Conservation (phyloP, 2,113 vertebrate species). For the Podiceps cristatus region DNA sequence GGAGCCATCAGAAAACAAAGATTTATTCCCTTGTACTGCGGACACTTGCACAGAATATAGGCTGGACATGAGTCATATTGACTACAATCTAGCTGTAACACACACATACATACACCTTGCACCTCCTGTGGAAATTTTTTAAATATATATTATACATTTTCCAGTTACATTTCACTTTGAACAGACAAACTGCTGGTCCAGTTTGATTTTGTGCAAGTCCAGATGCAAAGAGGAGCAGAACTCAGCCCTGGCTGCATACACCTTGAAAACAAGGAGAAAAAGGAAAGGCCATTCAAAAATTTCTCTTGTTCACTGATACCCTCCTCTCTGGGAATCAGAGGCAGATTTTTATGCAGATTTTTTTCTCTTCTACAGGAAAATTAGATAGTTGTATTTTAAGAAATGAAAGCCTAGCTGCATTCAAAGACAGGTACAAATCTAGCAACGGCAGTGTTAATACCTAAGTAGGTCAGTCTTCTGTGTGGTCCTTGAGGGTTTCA, state of each 20-base stretch:
- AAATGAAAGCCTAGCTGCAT: not conserved
- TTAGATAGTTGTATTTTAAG: not conserved
- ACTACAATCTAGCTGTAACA: not conserved
- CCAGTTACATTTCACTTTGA: not conserved
- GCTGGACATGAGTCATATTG: not conserved
- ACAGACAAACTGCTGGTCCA: not conserved
- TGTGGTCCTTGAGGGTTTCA: slow-evolving; percentile 28
- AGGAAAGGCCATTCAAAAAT: not conserved
- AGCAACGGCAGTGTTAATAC: not conserved
- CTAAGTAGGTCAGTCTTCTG: slow-evolving; percentile 36
- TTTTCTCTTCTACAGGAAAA: not conserved
- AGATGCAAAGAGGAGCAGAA: not conserved
- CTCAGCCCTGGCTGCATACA: not conserved
- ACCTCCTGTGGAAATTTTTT: not conserved
- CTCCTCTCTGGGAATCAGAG: not conserved
- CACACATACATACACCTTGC: accelerated
- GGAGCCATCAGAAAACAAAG: not conserved
- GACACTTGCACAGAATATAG: not conserved
- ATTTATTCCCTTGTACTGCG: not conserved
- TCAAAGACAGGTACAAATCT: not conserved
- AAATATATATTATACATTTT: not conserved
- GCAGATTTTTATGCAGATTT: not conserved
- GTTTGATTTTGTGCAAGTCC: not conserved
- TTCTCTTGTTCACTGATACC: not conserved
- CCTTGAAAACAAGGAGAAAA: not conserved